Evolutionary conservation across 2,797 vertebrate genomes (phyloP).

Genomic region (Leptodactylus fallax): DNA sequence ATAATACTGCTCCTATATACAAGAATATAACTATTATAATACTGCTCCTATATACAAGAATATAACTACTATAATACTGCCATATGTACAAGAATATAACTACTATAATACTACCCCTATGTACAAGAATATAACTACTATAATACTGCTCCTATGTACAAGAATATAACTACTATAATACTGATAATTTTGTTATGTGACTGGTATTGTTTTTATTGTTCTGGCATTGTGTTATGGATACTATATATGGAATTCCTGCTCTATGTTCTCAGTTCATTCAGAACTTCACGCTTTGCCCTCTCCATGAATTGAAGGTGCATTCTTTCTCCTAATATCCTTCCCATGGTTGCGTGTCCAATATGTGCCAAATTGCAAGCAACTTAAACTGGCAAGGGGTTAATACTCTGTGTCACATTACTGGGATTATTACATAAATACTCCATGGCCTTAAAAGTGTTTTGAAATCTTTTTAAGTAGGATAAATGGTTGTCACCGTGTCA

Average conservation of each 20-base stretch:
- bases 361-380: slow-evolving; percentile 25
- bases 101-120: slow-evolving; percentile 8
- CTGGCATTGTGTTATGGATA: neutral
- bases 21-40: slow-evolving; percentile 11
- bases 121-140: slow-evolving; percentile 14
- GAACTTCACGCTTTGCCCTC: neutral
- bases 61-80: slow-evolving; percentile 22
- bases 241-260: neutral
- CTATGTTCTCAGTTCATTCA: neutral
- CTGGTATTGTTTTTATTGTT: neutral
- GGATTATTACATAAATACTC: slow-evolving; percentile 13
- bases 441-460: slow-evolving; percentile 40
- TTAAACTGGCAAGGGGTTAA: slow-evolving; percentile 44
- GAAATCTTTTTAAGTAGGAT: slow-evolving; percentile 60
- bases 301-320: neutral
- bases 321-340: neutral
- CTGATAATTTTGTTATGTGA: neutral
- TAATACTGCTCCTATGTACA: slow-evolving; percentile 6
- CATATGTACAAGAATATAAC: slow-evolving; percentile 4
- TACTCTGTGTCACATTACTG: slow-evolving; percentile 47
- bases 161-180: slow-evolving; percentile 12
- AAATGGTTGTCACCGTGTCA: slow-evolving; percentile 71
- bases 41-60: neutral
- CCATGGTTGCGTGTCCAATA: neutral
- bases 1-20: neutral